Evolutionary conservation across 2,888 invertebrate species (phyloP).

Genomic region (Hirtodrosophila trivittata): DNA sequence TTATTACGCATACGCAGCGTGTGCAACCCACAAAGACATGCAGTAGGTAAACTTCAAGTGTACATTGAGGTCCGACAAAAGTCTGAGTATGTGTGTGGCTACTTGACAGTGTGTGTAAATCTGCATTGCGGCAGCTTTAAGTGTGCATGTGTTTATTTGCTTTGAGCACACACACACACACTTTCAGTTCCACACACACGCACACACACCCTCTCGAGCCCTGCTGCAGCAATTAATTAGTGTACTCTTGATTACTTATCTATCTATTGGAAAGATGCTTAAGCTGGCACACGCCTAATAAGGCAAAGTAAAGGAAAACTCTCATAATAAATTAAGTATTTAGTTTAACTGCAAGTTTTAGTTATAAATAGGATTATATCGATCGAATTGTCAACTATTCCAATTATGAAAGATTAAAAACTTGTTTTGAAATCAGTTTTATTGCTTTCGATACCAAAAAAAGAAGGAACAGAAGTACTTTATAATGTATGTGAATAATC

Average conservation of each 20-base stretch:
- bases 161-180: conserved; percentile 14
- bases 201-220: conserved; percentile 5
- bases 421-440: too few relatives aligned
- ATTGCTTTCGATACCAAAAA: too few relatives aligned
- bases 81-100: conserved; percentile 3
- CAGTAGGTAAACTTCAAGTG: conserved; percentile 44
- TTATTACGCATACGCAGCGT: conserved; percentile 70
- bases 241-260: conserved; percentile 27
- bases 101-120: conserved; percentile 24
- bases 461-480: too few relatives aligned
- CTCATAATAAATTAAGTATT: neutral
- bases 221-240: conserved; percentile 60
- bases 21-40: conserved; percentile 32
- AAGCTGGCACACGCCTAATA: conserved; percentile 2
- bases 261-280: conserved; percentile 37
- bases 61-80: conserved; percentile 5
- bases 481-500: too few relatives aligned
- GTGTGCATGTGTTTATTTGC: conserved; percentile 36
- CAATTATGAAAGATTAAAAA: too few relatives aligned
- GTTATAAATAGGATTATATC: neutral
- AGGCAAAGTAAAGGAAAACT: conserved; percentile 4
- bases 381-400: neutral
- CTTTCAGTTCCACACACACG: conserved; percentile 1
- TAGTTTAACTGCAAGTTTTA: neutral
- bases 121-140: conserved; percentile 65